Evolutionary conservation across 2,888 invertebrate species (phyloP).

Genomic region (Hemithea aestivaria): DNA sequence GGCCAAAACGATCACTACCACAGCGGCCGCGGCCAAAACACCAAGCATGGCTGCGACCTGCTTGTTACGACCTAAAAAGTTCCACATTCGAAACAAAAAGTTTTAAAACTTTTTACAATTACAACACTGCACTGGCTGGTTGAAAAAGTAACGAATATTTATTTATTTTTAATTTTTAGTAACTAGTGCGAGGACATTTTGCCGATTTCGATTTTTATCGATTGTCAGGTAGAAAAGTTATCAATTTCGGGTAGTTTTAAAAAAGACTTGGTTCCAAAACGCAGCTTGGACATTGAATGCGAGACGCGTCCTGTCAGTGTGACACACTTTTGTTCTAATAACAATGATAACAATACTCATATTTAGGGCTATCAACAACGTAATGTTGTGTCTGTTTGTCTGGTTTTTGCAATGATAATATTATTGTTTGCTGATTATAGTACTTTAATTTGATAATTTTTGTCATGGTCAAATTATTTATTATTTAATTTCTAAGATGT

Average conservation of each 20-base stretch:
- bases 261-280: slow-evolving; percentile 1
- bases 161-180: too few relatives aligned
- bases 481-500: too few relatives aligned
- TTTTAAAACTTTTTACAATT: slow-evolving; percentile 4
- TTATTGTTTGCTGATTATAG: not conserved
- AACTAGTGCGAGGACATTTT: too few relatives aligned
- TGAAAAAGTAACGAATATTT: slow-evolving; percentile 5
- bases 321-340: slow-evolving; percentile 68
- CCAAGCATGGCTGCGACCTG: slow-evolving; percentile 69
- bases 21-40: slow-evolving; percentile 51
- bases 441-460: too few relatives aligned
- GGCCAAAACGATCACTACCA: slow-evolving; percentile 54
- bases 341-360: slow-evolving; percentile 52
- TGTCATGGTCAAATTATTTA: too few relatives aligned
- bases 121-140: slow-evolving; percentile 8
- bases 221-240: too few relatives aligned
- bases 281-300: slow-evolving; percentile 43
- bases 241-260: too few relatives aligned
- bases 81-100: slow-evolving; percentile 57
- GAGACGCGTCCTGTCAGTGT: slow-evolving; percentile 55
- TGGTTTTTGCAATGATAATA: not conserved
- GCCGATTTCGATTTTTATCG: too few relatives aligned
- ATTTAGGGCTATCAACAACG: slow-evolving; percentile 53
- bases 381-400: not conserved
- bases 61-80: slow-evolving; percentile 64